Percentiles rank a stretch among this genome's conserved stretches.
Evolutionary conservation across 2,888 invertebrate species (phyloP).

Genomic region (Drosophila incognita): DNA sequence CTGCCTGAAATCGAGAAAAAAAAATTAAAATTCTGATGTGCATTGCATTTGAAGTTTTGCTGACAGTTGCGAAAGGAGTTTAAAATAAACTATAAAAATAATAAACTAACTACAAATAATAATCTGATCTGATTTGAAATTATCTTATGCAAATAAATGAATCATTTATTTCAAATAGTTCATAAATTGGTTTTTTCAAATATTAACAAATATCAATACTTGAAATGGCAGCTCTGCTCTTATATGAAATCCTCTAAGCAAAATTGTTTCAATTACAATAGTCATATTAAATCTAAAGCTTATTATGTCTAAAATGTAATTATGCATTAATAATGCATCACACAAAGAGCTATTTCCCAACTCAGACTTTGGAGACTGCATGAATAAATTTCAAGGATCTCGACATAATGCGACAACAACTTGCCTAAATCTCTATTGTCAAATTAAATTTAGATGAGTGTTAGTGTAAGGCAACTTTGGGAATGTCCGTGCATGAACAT

Average conservation of each 20-base stretch:
- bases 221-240: too few species aligned
- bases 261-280: neutral
- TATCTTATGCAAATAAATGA: neutral
- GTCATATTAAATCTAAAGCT: neutral
- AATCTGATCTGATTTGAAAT: neutral
- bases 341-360: slow-evolving; percentile 2
- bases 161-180: neutral
- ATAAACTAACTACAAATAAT: neutral
- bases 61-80: too few species aligned
- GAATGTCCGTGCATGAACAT: slow-evolving; percentile 3
- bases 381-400: slow-evolving; percentile 24
- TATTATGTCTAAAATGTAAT: slow-evolving; percentile 12
- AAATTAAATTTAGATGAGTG: slow-evolving; percentile 37
- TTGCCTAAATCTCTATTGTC: slow-evolving; percentile 39
- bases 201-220: neutral
- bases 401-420: slow-evolving; percentile 33
- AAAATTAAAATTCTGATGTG: neutral
- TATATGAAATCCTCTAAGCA: neutral
- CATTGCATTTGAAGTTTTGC: neutral
- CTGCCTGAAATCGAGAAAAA: neutral
- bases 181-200: neutral
- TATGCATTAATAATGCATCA: neutral
- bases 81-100: neutral
- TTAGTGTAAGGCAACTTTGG: neutral
- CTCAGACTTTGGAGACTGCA: slow-evolving; percentile 13